Evolutionary conservation across 2,797 vertebrate genomes (phyloP), one percentile per base, ranked within the genome.

Genomic region (Phataginus tetradactyla): DNA sequence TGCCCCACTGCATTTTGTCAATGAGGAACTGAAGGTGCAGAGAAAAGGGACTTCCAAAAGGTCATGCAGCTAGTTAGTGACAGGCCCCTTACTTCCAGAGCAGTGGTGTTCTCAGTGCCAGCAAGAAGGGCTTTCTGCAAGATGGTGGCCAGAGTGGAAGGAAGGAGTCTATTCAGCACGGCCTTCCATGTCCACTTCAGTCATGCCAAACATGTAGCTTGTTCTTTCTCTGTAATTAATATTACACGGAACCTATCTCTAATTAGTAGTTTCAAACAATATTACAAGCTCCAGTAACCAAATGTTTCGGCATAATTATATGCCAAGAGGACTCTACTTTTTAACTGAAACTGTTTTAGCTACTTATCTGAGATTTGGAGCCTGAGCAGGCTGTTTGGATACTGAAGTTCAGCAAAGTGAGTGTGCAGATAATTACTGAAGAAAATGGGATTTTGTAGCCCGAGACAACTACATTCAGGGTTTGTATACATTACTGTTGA

Each of bases 231-330:
- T 61, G 39, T 75, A 93, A 75, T 94, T 80, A 95, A 68, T 57
- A 4, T 77, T 95, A 81, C 55, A 49, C 64, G 42, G 37, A 80
- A 64, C 42, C 42, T 66, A 68, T 59, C 79, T 93, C 29, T 92
- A 66, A 94, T 96, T 92, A 92, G 74, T 85, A 86, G 72, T 96
- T 96, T 86, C 90, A 94, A 88, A 63, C 39, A 80, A 1, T 72
- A 90, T 95, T 86, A 63, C 27, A 91, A 91, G 45, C 64, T 94
- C 74, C 78, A 96, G 49, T 75, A 92, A 90, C 39, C 64, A 77
- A 87, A 78, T 77, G 21, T 92, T 89, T 96, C 59, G 53, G 15
- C 34, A 53, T 86, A 53, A 86, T 91, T 84, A 29, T 83, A 57
- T 90, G 37, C 86, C 72, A 63, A 59, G 21, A 14, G 29, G 29